Evolutionary conservation across 2,888 invertebrate species (phyloP), one percentile per base, ranked within the genome.

Genomic region (Euproctis similis): DNA sequence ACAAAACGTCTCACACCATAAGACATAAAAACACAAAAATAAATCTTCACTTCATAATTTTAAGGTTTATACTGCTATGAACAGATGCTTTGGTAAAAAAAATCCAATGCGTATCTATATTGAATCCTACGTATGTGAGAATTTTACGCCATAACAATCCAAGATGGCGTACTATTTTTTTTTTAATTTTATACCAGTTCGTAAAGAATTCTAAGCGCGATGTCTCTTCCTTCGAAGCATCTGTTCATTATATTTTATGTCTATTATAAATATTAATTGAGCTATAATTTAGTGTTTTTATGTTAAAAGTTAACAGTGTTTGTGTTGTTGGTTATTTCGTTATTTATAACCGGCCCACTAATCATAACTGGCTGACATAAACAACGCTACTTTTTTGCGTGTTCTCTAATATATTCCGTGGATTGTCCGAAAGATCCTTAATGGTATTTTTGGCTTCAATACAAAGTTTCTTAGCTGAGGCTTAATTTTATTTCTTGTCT

Each of bases 51-150:
- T 0, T 0, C 3, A 1, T 5, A 0, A 4, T 0, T 0, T 14
- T 14, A 28, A 25, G 19, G 34, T 4, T 10, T 21, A 26, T 2
- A 12, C 12, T 43, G 1, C 25, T 24, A 8, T 32, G 24, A 7
- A 5, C 12, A 7, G 14, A 8, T 10, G 14, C 22, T 23, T 26
- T n/a, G n/a, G n/a, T n/a, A 30, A 23, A 36, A 40, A 44, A 37
- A 42, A 50, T 26, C 6, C 6, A 12, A 9, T 46, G 31, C 28
- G 34, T 23, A n/a, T n/a, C n/a, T 41, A 32, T 34, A 45, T 45
- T 40, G 42, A 40, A 45, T 51, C 36, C 34, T 44, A 39, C 43
- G 16, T 37, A 44, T 50, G 49, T 51, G 48, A 36, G 52, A 50
- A 50, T 48, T 51, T 50, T 39, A 48, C 48, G 46, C 52, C 36